Percentiles rank a stretch among this genome's conserved stretches.
phyloP scores from a whole-genome alignment of 1,140 invertebrate genomes.

The Platyscapa corneri region DNA sequence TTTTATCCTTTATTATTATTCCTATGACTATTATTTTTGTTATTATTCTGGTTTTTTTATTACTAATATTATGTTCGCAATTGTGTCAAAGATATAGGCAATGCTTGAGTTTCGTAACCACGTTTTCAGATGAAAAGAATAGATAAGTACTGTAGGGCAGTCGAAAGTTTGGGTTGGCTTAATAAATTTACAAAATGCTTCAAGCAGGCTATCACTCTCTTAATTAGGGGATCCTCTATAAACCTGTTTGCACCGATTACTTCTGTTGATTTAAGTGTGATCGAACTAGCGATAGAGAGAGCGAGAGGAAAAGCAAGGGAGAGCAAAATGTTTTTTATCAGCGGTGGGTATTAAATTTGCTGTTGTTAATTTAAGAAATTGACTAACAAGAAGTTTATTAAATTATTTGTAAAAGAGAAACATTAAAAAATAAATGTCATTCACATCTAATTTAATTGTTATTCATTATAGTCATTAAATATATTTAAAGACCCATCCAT shows the following conservation, averaged over 20 bases:
- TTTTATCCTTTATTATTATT: no score
- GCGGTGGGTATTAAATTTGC: not conserved
- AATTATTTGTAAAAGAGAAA: no score
- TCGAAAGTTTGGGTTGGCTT: conserved; percentile 36
- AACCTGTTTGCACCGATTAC: conserved; percentile 15
- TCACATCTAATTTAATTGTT: not conserved
- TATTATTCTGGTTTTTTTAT: no score
- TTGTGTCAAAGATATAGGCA: not conserved
- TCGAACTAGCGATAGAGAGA: no score
- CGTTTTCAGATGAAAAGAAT: conserved; percentile 33
- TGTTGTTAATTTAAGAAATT: not conserved
- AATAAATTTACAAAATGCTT: conserved; percentile 53
- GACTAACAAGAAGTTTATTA: not conserved
- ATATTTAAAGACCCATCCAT: not conserved
- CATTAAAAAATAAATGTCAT: not conserved
- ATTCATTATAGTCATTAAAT: not conserved
- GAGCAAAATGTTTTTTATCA: not conserved
- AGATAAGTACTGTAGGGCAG: conserved; percentile 36
- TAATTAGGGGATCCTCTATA: conserved; percentile 49
- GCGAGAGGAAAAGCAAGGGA: no score
- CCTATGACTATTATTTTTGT: no score
- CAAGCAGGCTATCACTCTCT: conserved; percentile 34
- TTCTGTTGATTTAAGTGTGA: not conserved
- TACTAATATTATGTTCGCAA: no score
- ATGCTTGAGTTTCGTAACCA: not conserved